These are phyloP conservation scores for Cossypha caffra DNA, from an alignment of 2,797 vertebrate genomes.

Conservation along the genomic window DNA sequence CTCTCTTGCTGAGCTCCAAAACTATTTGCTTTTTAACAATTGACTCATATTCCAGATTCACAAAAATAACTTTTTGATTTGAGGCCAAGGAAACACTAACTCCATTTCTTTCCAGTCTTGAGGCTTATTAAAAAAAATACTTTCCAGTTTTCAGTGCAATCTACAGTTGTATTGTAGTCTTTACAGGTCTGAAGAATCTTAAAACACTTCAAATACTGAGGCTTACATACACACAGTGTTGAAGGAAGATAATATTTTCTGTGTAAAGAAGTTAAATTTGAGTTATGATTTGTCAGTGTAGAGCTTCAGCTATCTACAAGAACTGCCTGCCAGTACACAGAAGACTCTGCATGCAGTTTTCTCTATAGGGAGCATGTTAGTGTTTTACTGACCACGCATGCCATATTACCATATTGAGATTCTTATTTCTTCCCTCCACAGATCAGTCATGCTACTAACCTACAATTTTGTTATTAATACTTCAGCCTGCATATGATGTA, in stretches of 20 bases:
- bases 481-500: neutral
- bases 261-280: neutral
- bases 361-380: neutral
- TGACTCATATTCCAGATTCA: neutral
- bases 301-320: neutral
- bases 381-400: fast-evolving
- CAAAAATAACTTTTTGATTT: neutral
- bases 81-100: neutral
- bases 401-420: neutral
- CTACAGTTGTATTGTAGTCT: neutral
- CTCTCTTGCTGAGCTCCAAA: neutral
- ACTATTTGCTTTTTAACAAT: neutral
- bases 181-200: neutral
- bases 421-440: neutral
- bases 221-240: neutral
- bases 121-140: neutral
- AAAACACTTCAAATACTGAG: neutral
- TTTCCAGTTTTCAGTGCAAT: neutral
- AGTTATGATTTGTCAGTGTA: neutral
- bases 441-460: neutral
- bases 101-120: neutral
- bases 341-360: neutral
- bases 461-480: neutral
- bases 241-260: neutral
- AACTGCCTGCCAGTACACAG: neutral